Evolutionary conservation across 2,113 vertebrate species (phyloP), one percentile per base, ranked within the genome.

Genomic region (Mesoclemmys tuberculata): DNA sequence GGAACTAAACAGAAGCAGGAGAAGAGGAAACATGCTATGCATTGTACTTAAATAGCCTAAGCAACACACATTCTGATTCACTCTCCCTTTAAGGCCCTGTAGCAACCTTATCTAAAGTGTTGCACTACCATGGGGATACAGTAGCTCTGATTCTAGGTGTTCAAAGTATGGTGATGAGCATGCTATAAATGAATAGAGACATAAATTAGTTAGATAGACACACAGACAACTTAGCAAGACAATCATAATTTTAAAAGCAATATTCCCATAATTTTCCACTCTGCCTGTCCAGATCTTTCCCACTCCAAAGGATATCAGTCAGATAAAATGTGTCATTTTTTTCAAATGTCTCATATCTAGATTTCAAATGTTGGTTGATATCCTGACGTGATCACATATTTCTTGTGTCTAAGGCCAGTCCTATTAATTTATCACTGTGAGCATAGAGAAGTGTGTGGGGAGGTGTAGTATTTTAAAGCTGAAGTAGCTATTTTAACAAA

Each of bases 41-140:
- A 84, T 87, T 54, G 41, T 4, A 14, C 21, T 48, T 44, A 52
- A 83, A 88, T 80, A 58, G 56, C 2, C 35, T 92, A 61, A 83
- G 13, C 10, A 21, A 58, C 9, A 48, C 82, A 71, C 0, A 41
- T 29, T 75, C 18, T 22, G 51, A 48, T 18, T 8, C 16, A 6
- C 46, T 90, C 83, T 64, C 31, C 61, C 35, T 64, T 64, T 38
- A 71, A 71, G 35, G 19, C 35, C n/a, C 52, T 19, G 31, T 49
- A 44, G n/a, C 26, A 4, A 22, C 75, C 24, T 87, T 1, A 55
- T 18, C 74, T 44, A 12, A 44, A 51, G 44, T 54, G 27, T 35
- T 0, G 0, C 4, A 85, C 74, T 77, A 24, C 41, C 24, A 13
- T 44, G 41, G 4, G 3, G 10, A 75, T 5, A 26, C 71, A 44